phyloP scores from a whole-genome alignment of 23 tunicate genomes.

The Clavelina lepadiformis region DNA sequence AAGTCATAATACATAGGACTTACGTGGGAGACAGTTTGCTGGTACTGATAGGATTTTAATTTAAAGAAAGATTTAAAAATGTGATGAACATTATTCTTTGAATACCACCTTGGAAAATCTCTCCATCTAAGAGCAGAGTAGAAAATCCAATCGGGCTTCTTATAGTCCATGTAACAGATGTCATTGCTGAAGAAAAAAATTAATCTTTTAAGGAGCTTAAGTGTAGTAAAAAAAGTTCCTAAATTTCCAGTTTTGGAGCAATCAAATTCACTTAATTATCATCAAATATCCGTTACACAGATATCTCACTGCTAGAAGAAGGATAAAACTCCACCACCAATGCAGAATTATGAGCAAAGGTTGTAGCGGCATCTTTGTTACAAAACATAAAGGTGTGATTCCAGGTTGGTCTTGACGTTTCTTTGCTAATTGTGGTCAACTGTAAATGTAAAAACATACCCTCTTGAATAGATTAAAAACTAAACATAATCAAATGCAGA shows the following conservation, averaged over 20 bases:
- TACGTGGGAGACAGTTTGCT: neutral
- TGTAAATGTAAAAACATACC: neutral
- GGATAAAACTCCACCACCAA: conserved; percentile 82
- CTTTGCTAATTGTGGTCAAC: conserved; percentile 62
- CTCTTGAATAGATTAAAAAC: no score
- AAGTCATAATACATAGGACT: neutral
- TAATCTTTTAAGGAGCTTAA: neutral
- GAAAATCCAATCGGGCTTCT: conserved; percentile 78
- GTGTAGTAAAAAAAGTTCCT: neutral
- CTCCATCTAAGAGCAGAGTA: conserved; percentile 61
- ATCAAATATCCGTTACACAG: neutral
- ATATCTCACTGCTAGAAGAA: conserved; percentile 44
- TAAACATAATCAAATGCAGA: neutral
- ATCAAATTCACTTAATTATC: neutral
- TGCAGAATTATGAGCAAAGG: conserved; percentile 78
- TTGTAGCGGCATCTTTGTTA: conserved; percentile 70
- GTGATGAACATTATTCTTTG: neutral
- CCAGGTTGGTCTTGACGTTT: conserved; percentile 56
- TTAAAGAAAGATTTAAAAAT: conserved; percentile 1
- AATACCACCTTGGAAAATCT: conserved; percentile 55
- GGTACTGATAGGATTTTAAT: neutral
- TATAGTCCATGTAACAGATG: conserved; percentile 74
- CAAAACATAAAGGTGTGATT: conserved; percentile 69
- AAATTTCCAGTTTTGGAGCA: no score
- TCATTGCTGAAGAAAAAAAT: conserved; percentile 48